Percentiles rank a stretch among this genome's conserved stretches.
Conservation (phyloP, 53 echinoderm and acorn worm species). For the Mesocentrotus franciscanus region DNA sequence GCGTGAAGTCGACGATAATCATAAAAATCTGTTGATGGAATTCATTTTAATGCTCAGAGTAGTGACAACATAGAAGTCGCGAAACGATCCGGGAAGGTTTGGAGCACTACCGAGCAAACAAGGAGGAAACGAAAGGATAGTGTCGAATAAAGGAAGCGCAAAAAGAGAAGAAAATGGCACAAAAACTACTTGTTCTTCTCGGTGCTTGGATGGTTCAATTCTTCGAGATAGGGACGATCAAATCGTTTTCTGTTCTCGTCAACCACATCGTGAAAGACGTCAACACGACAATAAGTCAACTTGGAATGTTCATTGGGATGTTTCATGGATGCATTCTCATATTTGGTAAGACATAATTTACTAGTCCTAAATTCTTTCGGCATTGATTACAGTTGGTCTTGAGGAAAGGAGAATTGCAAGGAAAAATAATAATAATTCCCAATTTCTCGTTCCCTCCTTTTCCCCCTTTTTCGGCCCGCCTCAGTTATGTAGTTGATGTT, state of each 20-base stretch:
- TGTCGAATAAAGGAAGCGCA: background rate
- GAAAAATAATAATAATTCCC: too few relatives aligned
- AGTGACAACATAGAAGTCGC: too few relatives aligned
- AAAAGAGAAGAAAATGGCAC: background rate
- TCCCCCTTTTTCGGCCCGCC: too few relatives aligned
- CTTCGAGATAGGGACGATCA: background rate
- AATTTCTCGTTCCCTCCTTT: too few relatives aligned
- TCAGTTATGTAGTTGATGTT: too few relatives aligned
- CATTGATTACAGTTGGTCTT: too few relatives aligned
- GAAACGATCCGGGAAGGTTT: too few relatives aligned
- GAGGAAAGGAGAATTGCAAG: too few relatives aligned
- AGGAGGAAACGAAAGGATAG: background rate
- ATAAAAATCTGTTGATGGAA: too few relatives aligned
- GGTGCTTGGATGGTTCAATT: conserved; percentile 8
- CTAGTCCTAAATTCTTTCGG: too few relatives aligned
- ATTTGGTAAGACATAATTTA: background rate
- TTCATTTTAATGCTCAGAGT: too few relatives aligned
- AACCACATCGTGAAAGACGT: background rate
- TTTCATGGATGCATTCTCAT: background rate
- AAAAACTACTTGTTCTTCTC: background rate
- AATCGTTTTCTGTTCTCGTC: background rate
- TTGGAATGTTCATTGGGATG: background rate
- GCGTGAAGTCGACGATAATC: too few relatives aligned
- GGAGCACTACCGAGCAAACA: background rate
- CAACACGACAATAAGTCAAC: background rate